Percentiles rank a stretch among this genome's conserved stretches.
Conservation (phyloP, 2,888 invertebrate species). For the Drosophila algonquin region DNA sequence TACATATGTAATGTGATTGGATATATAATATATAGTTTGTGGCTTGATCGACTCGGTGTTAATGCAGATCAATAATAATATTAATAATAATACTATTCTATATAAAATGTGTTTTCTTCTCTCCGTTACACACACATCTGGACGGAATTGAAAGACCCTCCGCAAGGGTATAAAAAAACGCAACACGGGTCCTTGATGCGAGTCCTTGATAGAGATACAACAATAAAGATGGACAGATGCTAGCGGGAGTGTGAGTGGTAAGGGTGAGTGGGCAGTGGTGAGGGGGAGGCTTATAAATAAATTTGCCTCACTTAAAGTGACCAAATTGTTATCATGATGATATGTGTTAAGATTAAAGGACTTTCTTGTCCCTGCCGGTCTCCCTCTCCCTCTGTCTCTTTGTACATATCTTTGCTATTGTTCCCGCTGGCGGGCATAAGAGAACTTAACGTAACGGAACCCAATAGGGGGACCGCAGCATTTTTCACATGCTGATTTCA, state of each 20-base stretch:
- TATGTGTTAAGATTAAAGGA: slow-evolving; percentile 83
- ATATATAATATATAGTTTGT: too few relatives aligned
- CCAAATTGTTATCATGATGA: slow-evolving; percentile 84
- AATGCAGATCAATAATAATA: too few relatives aligned
- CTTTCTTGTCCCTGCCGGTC: slow-evolving; percentile 79
- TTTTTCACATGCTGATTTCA: slow-evolving; percentile 80
- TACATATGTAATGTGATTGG: too few relatives aligned
- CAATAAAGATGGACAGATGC: slow-evolving; percentile 70
- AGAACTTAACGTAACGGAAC: slow-evolving; percentile 2
- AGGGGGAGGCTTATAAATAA: slow-evolving; percentile 81
- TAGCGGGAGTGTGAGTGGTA: not conserved
- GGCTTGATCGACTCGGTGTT: too few relatives aligned
- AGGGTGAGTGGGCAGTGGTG: not conserved
- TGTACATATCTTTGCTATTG: not conserved
- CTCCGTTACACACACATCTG: not conserved
- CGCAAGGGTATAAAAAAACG: slow-evolving; percentile 7
- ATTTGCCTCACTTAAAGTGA: slow-evolving; percentile 84
- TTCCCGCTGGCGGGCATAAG: slow-evolving; percentile 31
- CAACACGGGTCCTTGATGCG: slow-evolving; percentile 15
- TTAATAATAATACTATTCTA: too few relatives aligned
- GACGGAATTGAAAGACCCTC: not conserved
- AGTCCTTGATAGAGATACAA: slow-evolving; percentile 44
- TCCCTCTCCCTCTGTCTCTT: too few relatives aligned
- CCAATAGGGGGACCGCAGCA: slow-evolving; percentile 63
- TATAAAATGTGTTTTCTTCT: too few relatives aligned